Evolutionary conservation across 2,113 vertebrate genomes (phyloP).

Genomic region (Macroglossus sobrinus): DNA sequence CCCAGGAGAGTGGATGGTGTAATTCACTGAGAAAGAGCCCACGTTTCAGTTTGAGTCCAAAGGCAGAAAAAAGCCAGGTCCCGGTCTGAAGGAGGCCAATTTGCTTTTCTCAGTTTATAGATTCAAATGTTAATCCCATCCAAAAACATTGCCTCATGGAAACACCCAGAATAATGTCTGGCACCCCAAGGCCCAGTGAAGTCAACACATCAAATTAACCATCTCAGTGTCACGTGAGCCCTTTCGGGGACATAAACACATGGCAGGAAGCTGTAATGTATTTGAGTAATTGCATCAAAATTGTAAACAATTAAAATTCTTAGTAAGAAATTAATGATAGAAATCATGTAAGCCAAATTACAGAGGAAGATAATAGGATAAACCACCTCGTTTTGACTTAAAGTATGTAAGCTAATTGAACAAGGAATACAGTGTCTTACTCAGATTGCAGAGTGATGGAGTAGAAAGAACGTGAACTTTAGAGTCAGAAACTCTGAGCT

Average conservation of each 20-base stretch:
- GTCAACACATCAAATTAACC: background rate
- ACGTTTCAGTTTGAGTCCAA: background rate
- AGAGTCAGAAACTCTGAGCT: background rate
- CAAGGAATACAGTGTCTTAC: background rate
- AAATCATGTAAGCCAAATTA: background rate
- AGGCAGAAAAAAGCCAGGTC: background rate
- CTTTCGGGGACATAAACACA: background rate
- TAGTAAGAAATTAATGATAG: background rate
- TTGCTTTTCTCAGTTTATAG: background rate
- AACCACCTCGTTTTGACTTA: background rate
- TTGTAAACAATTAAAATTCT: background rate
- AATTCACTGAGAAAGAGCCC: background rate
- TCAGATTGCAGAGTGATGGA: background rate
- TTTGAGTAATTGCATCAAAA: background rate
- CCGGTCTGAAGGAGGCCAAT: background rate
- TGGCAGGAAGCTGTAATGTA: background rate
- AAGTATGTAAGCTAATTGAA: background rate
- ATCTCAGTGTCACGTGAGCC: background rate
- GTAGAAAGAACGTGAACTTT: background rate
- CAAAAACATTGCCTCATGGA: background rate
- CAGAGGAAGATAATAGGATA: background rate
- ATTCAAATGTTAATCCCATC: background rate
- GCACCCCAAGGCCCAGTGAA: background rate
- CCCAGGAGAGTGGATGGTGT: background rate
- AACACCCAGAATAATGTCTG: background rate